These are phyloP conservation scores for Adoxophyes honmai DNA, from an alignment of 1,140 invertebrate species.

Conservation along the genomic window DNA sequence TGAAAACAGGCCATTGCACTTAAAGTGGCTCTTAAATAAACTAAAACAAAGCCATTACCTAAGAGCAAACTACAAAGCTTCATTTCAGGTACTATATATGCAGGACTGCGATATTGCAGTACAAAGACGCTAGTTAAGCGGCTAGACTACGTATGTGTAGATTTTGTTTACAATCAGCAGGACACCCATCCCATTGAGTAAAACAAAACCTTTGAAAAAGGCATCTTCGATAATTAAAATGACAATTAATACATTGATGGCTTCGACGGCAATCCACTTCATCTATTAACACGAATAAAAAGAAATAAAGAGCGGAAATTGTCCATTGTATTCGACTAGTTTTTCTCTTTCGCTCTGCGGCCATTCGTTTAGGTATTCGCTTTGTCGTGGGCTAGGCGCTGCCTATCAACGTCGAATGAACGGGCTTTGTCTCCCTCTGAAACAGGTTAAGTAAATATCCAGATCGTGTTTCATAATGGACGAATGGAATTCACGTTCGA, in stretches of 20 bases:
- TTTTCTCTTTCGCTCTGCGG: constrained; percentile 33
- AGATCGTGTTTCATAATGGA: constrained; percentile 46
- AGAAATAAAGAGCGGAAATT: constrained; percentile 20
- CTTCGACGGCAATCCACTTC: constrained; percentile 8
- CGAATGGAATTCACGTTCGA: constrained; percentile 41
- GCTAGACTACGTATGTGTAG: no score
- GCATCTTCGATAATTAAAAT: not conserved
- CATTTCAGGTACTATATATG: constrained; percentile 15
- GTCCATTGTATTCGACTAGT: constrained; percentile 22
- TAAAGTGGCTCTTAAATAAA: no score
- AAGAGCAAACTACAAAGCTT: constrained; percentile 19
- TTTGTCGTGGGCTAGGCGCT: constrained; percentile 28
- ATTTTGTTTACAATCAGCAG: not conserved
- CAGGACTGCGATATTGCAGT: no score
- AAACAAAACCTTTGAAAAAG: not conserved
- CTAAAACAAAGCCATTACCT: no score
- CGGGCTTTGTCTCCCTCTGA: constrained; percentile 39
- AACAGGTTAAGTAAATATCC: constrained; percentile 64
- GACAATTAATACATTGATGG: not conserved
- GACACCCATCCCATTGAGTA: not conserved
- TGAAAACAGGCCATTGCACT: no score
- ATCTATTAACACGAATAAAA: constrained; percentile 6
- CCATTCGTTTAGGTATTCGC: constrained; percentile 41
- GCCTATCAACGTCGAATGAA: constrained; percentile 37
- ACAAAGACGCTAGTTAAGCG: no score